These are phyloP conservation scores for Muraenolepis orangiensis DNA, from an alignment of 2,797 vertebrate genomes.

Conservation along the genomic window DNA sequence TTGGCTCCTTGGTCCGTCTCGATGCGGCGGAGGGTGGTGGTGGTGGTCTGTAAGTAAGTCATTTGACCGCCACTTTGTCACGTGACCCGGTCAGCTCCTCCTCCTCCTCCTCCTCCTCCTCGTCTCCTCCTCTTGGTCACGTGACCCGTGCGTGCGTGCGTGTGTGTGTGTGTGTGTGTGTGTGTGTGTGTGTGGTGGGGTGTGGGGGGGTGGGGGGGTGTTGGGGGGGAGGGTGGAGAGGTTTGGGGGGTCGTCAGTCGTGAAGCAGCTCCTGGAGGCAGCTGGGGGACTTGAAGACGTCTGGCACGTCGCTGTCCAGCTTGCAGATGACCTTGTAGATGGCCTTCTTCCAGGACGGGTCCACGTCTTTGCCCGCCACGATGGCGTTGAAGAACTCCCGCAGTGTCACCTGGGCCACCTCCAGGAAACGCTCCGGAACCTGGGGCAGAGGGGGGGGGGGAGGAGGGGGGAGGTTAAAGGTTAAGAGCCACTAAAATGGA, in stretches of 20 bases:
- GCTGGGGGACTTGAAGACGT: constrained; percentile 86
- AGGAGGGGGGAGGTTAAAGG: constrained; percentile 63
- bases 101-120: background rate
- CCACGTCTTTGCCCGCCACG: constrained; percentile 87
- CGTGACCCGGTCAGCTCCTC: too few species aligned
- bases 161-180: too few species aligned
- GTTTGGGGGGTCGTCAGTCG: constrained; percentile 69
- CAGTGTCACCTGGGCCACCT: constrained; percentile 88
- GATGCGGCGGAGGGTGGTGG: background rate
- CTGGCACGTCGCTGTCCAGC: constrained; percentile 85
- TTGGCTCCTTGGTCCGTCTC: background rate
- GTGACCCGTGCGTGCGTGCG: background rate
- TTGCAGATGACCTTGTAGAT: constrained; percentile 91
- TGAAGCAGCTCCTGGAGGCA: constrained; percentile 87
- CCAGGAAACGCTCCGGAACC: constrained; percentile 89
- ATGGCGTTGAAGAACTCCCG: constrained; percentile 90
- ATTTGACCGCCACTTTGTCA: too few species aligned
- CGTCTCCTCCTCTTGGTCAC: background rate
- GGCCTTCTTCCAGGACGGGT: constrained; percentile 90
- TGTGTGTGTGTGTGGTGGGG: too few species aligned
- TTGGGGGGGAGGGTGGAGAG: background rate
- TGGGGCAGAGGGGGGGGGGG: constrained; percentile 62
- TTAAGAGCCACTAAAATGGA: background rate
- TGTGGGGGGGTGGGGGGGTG: too few species aligned
- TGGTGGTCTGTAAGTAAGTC: too few species aligned